phyloP scores from a whole-genome alignment of 2,888 invertebrate genomes.

The Ariolimax columbianus region DNA sequence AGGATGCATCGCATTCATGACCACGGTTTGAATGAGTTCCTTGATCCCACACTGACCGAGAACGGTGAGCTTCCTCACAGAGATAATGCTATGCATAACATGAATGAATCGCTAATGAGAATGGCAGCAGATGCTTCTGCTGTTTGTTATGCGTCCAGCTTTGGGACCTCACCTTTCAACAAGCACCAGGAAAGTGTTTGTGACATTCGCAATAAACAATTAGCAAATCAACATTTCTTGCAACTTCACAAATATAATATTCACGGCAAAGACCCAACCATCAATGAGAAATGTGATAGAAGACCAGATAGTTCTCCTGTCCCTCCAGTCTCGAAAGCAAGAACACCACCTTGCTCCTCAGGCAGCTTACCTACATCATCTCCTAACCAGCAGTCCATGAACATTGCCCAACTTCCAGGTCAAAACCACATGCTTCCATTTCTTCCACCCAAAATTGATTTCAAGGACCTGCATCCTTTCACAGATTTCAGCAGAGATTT shows the following conservation, averaged over 20 bases:
- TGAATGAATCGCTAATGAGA: constrained; percentile 55
- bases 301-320: constrained; percentile 9
- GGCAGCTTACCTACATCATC: constrained; percentile 38
- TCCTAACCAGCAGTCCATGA: constrained; percentile 32
- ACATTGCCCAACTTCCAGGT: constrained; percentile 22
- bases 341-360: constrained; percentile 44
- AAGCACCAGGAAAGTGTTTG: constrained; percentile 81
- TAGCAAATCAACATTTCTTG: constrained; percentile 99
- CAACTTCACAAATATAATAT: constrained; percentile 99
- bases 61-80: constrained; percentile 52
- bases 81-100: constrained; percentile 40
- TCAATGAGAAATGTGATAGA: constrained; percentile 41
- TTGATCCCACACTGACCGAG: constrained; percentile 50
- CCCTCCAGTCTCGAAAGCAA: constrained; percentile 34
- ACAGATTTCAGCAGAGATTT: constrained; percentile 48
- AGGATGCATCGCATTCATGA: constrained; percentile 74
- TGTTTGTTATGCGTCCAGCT: constrained; percentile 46
- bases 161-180: constrained; percentile 4
- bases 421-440: constrained; percentile 44
- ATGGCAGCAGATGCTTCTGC: constrained; percentile 55
- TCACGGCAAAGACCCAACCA: constrained; percentile 82
- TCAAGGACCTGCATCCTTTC: constrained; percentile 49
- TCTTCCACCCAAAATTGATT: constrained; percentile 51
- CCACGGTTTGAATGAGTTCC: constrained; percentile 68
- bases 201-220: constrained; percentile 97